Evolutionary conservation across 2,888 invertebrate genomes (phyloP), one percentile per base, ranked within the genome.

Genomic region (Eupithecia dodoneata): DNA sequence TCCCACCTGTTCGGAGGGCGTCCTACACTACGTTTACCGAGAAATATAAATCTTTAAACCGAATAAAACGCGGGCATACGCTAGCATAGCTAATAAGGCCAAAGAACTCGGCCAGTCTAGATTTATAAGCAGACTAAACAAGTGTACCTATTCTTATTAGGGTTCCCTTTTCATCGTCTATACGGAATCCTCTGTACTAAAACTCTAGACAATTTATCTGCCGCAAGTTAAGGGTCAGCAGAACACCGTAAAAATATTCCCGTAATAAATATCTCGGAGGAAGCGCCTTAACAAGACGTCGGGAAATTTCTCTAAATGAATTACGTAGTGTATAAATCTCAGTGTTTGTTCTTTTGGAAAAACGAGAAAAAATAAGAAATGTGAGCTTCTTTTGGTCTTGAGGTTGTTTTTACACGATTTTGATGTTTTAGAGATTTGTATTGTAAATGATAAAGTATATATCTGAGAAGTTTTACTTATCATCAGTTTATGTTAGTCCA

Each of bases 251-350:
- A 74, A 79, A 82, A 81, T 81, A 80, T 77, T 82, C 72, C 79
- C 69, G 69, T 72, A 79, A 81, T 80, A 81, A 81, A 82, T 82
- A 79, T 78, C 77, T 75, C 55, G 69, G 49, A 72, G 79, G 81
- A 80, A 81, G 76, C 67, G 71, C 78, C 76, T 76, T 81, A 82
- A 82, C 82, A 82, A 82, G 82, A 79, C 80, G 80, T 79, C 82
- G 78, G 78, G 80, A 82, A 70, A 82, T 82, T 63, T 79, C 81
- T 72, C 80, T 71, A 69, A 79, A 76, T 81, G 81, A 82, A 81
- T 80, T 80, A 82, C 79, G 75, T 72, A 73, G 76, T 69, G 77
- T 76, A 79, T 82, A 82, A 82, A 82, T 82, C 82, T 81, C 76
- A 47, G 76, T 79, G 81, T 81, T 77, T 82, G 81, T 76, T 81